Percentiles rank a stretch among this genome's conserved stretches.
These are phyloP conservation scores for Tenthredo livida DNA, from an alignment of 2,888 invertebrate species.

Conservation along the genomic window DNA sequence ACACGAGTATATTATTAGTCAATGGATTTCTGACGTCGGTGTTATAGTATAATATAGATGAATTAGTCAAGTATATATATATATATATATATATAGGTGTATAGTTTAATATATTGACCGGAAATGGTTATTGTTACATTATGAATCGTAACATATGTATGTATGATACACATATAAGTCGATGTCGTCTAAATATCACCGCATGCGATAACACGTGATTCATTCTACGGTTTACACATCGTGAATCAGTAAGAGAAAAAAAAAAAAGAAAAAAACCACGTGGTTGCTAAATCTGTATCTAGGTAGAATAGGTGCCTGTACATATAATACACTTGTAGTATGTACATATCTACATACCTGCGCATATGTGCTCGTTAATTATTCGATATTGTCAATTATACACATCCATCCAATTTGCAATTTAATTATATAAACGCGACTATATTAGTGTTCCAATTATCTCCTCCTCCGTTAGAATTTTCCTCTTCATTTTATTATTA, in stretches of 20 bases:
- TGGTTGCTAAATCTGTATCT: not conserved
- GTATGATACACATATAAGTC: not conserved
- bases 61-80: not conserved
- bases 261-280: not conserved
- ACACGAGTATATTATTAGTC: not conserved
- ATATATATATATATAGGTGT: too few species aligned
- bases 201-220: conserved; percentile 14
- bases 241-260: not conserved
- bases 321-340: not conserved
- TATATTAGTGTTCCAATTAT: not conserved
- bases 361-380: not conserved
- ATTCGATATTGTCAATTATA: not conserved
- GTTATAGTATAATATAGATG: not conserved
- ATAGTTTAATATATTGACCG: not conserved
- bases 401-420: not conserved
- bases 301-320: not conserved
- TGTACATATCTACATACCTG: not conserved
- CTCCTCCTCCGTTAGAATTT: too few species aligned
- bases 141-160: not conserved
- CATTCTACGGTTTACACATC: conserved; percentile 12
- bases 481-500: too few species aligned
- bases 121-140: not conserved
- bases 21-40: not conserved
- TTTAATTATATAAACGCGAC: not conserved
- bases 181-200: not conserved